A percentile compares a stretch with the other conserved stretches of the same genome.
These are phyloP conservation scores for Ramazzottius varieornatus DNA, from an alignment of 2,888 invertebrate species.

Conservation along the genomic window DNA sequence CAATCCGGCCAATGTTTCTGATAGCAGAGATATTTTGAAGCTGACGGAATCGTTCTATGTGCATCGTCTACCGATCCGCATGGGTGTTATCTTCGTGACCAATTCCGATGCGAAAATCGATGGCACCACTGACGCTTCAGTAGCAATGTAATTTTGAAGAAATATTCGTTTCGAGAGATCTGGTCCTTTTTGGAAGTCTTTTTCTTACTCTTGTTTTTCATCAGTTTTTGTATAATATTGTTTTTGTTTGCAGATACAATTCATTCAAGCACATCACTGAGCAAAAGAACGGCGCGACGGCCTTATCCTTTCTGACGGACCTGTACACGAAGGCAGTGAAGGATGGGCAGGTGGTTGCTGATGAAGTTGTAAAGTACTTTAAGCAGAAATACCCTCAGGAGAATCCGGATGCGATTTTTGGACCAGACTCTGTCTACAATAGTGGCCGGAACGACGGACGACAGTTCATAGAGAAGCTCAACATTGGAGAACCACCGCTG, in stretches of 20 bases:
- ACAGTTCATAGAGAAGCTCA: slow-evolving; percentile 21
- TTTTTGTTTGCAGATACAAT: too few relatives aligned
- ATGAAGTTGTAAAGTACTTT: slow-evolving; percentile 41
- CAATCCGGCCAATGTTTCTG: slow-evolving; percentile 44
- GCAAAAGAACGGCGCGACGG: slow-evolving; percentile 40
- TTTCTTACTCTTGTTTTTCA: too few relatives aligned
- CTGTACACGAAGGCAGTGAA: slow-evolving; percentile 23
- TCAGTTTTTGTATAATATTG: too few relatives aligned
- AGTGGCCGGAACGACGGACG: slow-evolving; percentile 33
- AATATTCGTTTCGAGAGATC: too few relatives aligned
- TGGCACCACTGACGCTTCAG: slow-evolving; percentile 41
- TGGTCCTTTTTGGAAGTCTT: too few relatives aligned
- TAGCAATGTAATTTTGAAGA: too few relatives aligned
- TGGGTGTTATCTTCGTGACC: slow-evolving; percentile 50
- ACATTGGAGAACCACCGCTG: slow-evolving; percentile 29
- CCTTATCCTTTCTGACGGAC: slow-evolving; percentile 57
- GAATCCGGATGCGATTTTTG: slow-evolving; percentile 47
- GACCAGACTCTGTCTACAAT: slow-evolving; percentile 68
- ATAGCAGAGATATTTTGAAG: slow-evolving; percentile 42
- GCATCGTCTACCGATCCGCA: slow-evolving; percentile 58
- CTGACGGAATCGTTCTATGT: slow-evolving; percentile 66
- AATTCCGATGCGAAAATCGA: slow-evolving; percentile 29
- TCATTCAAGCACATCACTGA: slow-evolving; percentile 68
- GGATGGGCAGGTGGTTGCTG: slow-evolving; percentile 32
- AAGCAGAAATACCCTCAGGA: slow-evolving; percentile 33